Conservation (phyloP, 2,113 vertebrate species). For the Petroica traversi region DNA sequence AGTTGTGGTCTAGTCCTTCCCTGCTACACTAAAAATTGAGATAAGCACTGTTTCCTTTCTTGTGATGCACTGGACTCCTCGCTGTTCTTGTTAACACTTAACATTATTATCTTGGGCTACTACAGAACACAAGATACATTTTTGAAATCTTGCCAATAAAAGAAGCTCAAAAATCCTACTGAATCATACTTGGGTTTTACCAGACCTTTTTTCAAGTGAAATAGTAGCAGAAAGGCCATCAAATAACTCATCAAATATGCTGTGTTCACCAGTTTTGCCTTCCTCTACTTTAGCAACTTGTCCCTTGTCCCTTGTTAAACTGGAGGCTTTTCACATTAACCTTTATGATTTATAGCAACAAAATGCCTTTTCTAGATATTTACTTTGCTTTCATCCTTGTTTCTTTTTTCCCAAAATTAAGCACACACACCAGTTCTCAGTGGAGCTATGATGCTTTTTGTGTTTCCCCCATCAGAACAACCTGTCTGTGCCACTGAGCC, state of each 20-base stretch:
- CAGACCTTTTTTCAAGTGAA: not conserved
- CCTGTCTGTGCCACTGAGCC: not conserved
- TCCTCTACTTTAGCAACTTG: not conserved
- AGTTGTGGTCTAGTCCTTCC: not conserved
- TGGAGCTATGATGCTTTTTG: accelerated
- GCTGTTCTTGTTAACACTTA: not conserved
- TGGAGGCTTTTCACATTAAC: not conserved
- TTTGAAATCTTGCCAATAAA: not conserved
- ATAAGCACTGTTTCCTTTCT: not conserved
- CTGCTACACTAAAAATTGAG: not conserved
- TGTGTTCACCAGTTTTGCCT: not conserved
- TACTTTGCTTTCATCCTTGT: not conserved
- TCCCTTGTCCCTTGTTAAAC: not conserved
- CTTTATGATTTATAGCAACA: not conserved
- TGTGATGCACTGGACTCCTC: not conserved
- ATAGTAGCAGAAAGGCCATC: not conserved
- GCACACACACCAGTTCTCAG: not conserved
- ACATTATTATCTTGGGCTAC: not conserved
- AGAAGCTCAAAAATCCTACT: not conserved
- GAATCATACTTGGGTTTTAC: not conserved
- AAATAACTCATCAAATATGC: accelerated
- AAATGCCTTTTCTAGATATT: not conserved
- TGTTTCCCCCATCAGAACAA: not conserved
- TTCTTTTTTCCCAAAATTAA: not conserved
- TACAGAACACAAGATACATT: not conserved